Evolutionary conservation across 2,113 vertebrate genomes (phyloP).

Genomic region (Steatornis caripensis): DNA sequence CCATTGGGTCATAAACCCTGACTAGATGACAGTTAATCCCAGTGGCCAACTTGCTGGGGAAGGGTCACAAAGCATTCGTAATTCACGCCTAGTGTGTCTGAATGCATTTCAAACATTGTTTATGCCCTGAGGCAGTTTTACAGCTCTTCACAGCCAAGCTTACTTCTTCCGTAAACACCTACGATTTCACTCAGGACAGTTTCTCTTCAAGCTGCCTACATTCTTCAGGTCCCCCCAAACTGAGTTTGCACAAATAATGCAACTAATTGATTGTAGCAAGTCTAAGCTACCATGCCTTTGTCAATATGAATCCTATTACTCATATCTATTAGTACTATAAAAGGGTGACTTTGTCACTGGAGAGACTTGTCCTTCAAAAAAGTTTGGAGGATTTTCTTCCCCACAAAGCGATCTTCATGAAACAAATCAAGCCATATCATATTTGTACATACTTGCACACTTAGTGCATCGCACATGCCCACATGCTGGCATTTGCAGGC

Average conservation of each 20-base stretch:
- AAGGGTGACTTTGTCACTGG: neutral
- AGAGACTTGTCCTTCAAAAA: neutral
- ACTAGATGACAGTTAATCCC: slow-evolving; percentile 15
- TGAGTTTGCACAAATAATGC: neutral
- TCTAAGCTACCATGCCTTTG: neutral
- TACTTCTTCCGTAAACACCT: neutral
- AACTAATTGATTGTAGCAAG: neutral
- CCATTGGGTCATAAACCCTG: neutral
- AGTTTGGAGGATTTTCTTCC: neutral
- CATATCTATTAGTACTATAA: neutral
- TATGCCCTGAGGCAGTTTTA: slow-evolving; percentile 12
- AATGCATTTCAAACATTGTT: slow-evolving; percentile 24
- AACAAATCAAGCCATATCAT: neutral
- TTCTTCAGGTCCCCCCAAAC: neutral
- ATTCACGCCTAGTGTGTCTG: neutral
- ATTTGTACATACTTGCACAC: too few relatives aligned
- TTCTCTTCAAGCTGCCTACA: neutral
- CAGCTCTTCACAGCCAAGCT: neutral
- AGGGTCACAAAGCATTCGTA: slow-evolving; percentile 14
- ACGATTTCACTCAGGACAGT: neutral
- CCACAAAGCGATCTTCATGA: neutral
- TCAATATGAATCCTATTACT: neutral
- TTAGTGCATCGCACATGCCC: neutral
- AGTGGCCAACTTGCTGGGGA: neutral
- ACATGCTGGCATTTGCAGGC: neutral